Conservation (phyloP, 2,113 vertebrate genomes). For the Suncus etruscus region DNA sequence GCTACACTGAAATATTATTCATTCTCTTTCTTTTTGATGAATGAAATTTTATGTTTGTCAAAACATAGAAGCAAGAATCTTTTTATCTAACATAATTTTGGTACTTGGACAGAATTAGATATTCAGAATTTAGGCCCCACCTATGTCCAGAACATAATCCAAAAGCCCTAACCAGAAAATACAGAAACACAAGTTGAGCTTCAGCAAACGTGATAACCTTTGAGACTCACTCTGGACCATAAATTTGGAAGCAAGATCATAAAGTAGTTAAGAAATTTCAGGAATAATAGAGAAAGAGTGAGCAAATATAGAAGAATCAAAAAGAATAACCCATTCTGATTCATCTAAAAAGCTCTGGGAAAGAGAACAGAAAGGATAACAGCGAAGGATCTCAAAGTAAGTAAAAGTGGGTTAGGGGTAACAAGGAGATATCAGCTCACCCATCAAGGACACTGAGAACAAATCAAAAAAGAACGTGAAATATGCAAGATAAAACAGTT, state of each 20-base stretch:
- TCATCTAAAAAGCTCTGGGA: neutral
- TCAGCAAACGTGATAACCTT: neutral
- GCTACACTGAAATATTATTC: slow-evolving; percentile 7
- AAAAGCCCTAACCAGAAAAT: neutral
- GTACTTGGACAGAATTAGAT: neutral
- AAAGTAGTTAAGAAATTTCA: neutral
- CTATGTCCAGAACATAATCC: neutral
- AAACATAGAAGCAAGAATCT: slow-evolving; percentile 1
- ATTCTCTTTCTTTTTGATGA: neutral
- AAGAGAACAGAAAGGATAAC: neutral
- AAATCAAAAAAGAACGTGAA: neutral
- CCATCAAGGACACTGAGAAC: neutral
- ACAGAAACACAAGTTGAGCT: neutral
- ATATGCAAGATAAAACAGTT: neutral
- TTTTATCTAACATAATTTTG: slow-evolving; percentile 35
- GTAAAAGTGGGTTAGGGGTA: neutral
- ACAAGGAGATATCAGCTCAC: neutral
- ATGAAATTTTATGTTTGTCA: neutral
- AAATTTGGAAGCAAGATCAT: neutral
- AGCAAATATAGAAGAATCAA: neutral
- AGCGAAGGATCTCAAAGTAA: neutral
- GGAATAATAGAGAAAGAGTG: neutral
- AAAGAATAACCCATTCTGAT: neutral
- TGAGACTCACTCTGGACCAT: neutral
- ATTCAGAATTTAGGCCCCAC: neutral